Conservation (phyloP, 2,113 vertebrate genomes). For the Sinocyclocheilus maitianheensis region DNA sequence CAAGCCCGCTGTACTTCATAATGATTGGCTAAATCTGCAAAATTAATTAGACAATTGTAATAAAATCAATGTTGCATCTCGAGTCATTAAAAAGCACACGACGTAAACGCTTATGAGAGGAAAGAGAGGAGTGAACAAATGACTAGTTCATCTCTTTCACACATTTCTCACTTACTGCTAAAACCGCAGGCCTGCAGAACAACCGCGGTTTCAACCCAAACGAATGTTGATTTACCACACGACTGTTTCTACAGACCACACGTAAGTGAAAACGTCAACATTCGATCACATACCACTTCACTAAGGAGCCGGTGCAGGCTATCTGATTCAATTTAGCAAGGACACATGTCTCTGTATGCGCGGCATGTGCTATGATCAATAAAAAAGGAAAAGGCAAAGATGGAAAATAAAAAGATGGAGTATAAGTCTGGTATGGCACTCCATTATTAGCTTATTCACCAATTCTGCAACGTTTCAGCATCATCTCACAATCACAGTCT, state of each 20-base stretch:
- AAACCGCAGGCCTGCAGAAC: not conserved
- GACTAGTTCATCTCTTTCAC: not conserved
- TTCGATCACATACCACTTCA: conserved; percentile 9
- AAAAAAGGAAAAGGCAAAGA: conserved; percentile 32
- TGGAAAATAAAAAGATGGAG: conserved; percentile 35
- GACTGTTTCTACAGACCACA: not conserved
- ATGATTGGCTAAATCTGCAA: conserved; percentile 51
- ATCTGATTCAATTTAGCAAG: conserved; percentile 64
- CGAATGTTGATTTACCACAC: not conserved
- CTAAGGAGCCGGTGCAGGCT: conserved; percentile 44
- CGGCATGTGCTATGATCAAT: conserved; percentile 45
- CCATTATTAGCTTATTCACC: conserved; percentile 11
- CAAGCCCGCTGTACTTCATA: conserved; percentile 49
- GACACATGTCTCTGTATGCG: conserved; percentile 42
- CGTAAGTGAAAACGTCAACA: conserved; percentile 17
- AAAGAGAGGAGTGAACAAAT: not conserved
- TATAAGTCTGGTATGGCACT: conserved; percentile 17
- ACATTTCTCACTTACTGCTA: not conserved
- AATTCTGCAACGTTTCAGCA: conserved; percentile 10
- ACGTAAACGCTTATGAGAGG: not conserved
- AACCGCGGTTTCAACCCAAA: not conserved
- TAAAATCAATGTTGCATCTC: conserved; percentile 54
- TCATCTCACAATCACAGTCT: conserved; percentile 45
- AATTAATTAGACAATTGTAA: conserved; percentile 48
- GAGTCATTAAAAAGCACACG: conserved; percentile 49